Percentiles rank a stretch among this genome's conserved stretches.
Conservation (phyloP, 2,113 vertebrate genomes). For the Grantiella picta region DNA sequence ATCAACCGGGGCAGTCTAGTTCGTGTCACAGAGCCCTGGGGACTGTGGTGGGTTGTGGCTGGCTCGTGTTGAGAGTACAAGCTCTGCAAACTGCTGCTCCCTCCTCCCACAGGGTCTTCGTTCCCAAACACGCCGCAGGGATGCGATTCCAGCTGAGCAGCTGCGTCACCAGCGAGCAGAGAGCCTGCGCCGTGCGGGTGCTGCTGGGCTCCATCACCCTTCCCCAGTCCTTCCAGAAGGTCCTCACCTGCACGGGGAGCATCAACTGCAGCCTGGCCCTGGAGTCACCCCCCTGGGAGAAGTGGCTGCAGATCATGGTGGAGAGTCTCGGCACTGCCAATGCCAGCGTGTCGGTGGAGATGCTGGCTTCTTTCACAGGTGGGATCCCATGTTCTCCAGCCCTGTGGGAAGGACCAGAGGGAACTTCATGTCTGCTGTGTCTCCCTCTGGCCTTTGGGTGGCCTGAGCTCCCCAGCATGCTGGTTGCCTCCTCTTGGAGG, state of each 20-base stretch:
- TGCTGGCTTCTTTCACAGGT: conserved; percentile 84
- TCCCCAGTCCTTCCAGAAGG: conserved; percentile 69
- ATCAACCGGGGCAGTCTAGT: background rate
- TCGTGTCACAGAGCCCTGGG: background rate
- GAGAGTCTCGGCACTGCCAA: conserved; percentile 70
- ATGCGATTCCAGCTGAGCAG: conserved; percentile 76
- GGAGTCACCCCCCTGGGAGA: conserved; percentile 83
- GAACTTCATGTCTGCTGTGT: background rate
- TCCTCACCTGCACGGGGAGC: conserved; percentile 71
- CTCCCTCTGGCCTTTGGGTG: background rate
- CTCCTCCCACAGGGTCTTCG: conserved; percentile 75
- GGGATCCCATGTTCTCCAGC: background rate
- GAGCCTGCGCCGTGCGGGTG: conserved; percentile 73
- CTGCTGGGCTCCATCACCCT: conserved; percentile 79
- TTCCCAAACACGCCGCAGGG: conserved; percentile 81
- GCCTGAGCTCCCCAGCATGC: background rate
- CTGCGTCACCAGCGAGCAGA: conserved; percentile 58
- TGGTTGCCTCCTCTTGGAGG: background rate
- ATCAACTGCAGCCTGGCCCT: conserved; percentile 74
- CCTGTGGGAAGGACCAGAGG: background rate
- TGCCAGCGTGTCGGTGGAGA: conserved; percentile 64
- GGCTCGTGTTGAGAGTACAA: background rate
- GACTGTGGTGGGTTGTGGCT: background rate
- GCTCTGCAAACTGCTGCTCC: background rate
- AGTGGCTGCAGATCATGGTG: conserved; percentile 83